phyloP scores from a whole-genome alignment of 2,113 vertebrate species.

The Apeltes quadracus region DNA sequence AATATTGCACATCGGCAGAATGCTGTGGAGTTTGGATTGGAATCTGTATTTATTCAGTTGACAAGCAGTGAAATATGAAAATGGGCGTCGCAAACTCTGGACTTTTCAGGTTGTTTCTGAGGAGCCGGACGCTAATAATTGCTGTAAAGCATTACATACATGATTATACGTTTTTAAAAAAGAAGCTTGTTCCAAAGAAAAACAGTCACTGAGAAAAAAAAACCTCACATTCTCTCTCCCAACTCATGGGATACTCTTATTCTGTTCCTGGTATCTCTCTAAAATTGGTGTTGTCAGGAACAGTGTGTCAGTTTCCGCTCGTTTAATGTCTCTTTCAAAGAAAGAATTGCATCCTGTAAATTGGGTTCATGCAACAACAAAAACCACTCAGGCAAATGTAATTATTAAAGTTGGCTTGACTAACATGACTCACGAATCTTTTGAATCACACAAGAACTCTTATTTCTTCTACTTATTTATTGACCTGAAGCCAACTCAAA shows the following conservation, averaged over 20 bases:
- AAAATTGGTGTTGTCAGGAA: neutral
- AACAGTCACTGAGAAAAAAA: constrained; percentile 4
- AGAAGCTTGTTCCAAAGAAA: neutral
- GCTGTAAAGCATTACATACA: neutral
- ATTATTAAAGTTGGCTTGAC: neutral
- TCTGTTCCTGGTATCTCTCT: neutral
- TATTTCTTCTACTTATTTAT: too few species aligned
- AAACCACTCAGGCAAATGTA: neutral
- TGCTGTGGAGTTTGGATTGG: neutral
- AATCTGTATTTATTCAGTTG: constrained; percentile 10
- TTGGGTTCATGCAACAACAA: neutral
- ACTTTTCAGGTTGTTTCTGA: neutral
- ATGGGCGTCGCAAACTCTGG: neutral
- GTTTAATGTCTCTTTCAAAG: neutral
- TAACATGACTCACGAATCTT: neutral
- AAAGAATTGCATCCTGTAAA: neutral
- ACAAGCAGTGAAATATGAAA: neutral
- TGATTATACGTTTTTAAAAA: neutral
- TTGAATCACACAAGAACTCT: neutral
- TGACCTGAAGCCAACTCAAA: too few species aligned
- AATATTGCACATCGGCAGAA: neutral
- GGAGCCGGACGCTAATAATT: neutral
- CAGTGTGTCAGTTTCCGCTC: neutral
- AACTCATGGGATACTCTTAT: neutral
- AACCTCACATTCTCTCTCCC: neutral